Evolutionary conservation across 2,113 vertebrate species (phyloP), one percentile per base, ranked within the genome.

Genomic region (Aphelocoma coerulescens): DNA sequence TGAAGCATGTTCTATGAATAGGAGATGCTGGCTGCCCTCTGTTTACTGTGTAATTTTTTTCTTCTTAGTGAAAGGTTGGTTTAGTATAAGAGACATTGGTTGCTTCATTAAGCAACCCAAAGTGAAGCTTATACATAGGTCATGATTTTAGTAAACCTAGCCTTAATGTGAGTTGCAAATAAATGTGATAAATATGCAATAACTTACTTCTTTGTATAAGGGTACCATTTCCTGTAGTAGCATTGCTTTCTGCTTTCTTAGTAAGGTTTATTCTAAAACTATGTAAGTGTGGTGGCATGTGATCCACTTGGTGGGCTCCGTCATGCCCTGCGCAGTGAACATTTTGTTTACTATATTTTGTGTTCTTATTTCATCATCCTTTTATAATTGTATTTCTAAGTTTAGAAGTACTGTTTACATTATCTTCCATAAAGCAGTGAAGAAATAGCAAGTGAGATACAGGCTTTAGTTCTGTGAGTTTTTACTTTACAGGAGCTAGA

Each of bases 171-270:
- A 92, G 81, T 95, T 92, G 92, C 95, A 96, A 97, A 94, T 91
- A 95, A 96, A 95, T 95, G 82, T 96, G 85, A 95, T 95, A 95
- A 96, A 96, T 97, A 97, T 96, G 97, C 97, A 98, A 97, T 97
- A 97, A 97, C 89, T 93, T 87, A 57, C 94, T 97, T 94, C 48
- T 96, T 79, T 92, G 74, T 96, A 85, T 85, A 93, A 93, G 82
- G 94, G 94, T 97, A 97, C 95, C 59, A 30, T 94, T 95, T 88
- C 72, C 90, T 91, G 81, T 86, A 72, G 92, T 92, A 85, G 58
- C 65, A 88, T 96, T 69, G 68, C 92, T 96, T 91, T 87, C 33
- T 89, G 92, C 82, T 97, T 97, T 82, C 65, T 81, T 35, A 89
- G 58, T 91, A 76, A 95, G 44, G 48, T 94, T 88, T 76, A 35